Base-by-base conservation (phyloP, 2,113 vertebrate species). In the Ammodytes marinus region DNA sequence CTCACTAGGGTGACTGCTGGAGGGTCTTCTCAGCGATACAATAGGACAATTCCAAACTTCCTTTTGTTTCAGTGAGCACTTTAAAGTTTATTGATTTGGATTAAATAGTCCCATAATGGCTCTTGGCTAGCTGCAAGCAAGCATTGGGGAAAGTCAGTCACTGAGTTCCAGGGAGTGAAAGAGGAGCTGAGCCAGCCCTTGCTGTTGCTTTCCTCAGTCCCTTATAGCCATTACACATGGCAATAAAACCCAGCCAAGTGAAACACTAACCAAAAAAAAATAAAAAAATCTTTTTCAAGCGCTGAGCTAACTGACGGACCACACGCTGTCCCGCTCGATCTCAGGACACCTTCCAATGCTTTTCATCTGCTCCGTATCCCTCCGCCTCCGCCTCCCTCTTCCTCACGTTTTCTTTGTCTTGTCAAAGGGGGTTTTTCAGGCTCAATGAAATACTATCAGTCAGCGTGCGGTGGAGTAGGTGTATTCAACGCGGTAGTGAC, bases 61-160 rank as follows among this genome's bases (percentile, higher is more conserved):
- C 82, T 85, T 27, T 91, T 88, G 69, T 88, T 88, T 85, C 85
- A 86, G 53, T 78, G 86, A 81, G 85, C 77, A 80, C 83, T 88
- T 88, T 86, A 82, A 86, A 77, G 76, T 88, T 77, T 79, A 91
- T 92, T 91, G 90, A 91, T 89, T 90, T 70, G 65, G 83, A 88
- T 80, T 75, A 85, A 89, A 91, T 65, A 77, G 74, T 76, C 74
- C 77, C 86, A 77, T 82, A 85, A 78, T 65, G 67, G 87, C 79
- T 88, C 68, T 83, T 82, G 83, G 88, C 80, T 60, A 72, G 81
- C 80, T 86, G 77, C 46, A 69, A 83, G 83, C 40, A 45, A n/a
- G 75, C 69, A 15, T 53, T 10, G 61, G 71, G 75, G 50, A 60
- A 27, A 27, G 27, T 27, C 27, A 74, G 87, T 79, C 83, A 67